Base-by-base conservation (phyloP, 2,797 vertebrate species). In the Onychomys leucogaster region DNA sequence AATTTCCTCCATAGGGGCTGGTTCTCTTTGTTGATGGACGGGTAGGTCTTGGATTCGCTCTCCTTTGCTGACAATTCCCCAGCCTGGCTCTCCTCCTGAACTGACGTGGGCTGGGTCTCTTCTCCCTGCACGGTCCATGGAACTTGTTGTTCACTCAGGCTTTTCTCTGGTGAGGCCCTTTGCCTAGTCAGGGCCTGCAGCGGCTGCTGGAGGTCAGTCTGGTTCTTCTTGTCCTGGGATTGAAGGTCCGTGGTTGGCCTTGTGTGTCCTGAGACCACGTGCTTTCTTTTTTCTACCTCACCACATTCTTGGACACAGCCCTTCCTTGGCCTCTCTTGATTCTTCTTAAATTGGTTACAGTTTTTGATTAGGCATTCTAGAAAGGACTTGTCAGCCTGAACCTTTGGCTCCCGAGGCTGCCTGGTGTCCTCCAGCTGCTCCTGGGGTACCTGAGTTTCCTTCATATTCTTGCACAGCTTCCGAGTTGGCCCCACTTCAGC, bases 1-100 rank as follows among this genome's bases (percentile, higher is more conserved):
- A 90, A 29, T 78, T 78, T 78, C 73, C 61, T 90, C 88, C 88
- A 90, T 13, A 90, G 76, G 32, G 29, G 76, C 41, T 65, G 88
- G 75, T 90, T 90, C 59, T 78, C 75, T 78, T 9, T 78, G 41
- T 90, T 78, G 75, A 90, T 78, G 43, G 32, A 16, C 4, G 88
- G 88, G 43, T 78, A 49, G 73, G 1, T 63, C 43, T 77, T 89
- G 16, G 1, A 27, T 59, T 78, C 41, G 21, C 21, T 52, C 21
- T 65, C 57, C 43, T 78, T 65, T 2, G 32, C 5, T 16, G 32
- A 52, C 14, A 46, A 19, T 2, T 37, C 59, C 43, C 34, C 5
- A 34, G 34, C 14, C 57, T 37, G 23, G 43, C 6, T 49, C 59
- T 78, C 76, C 57, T 32, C 43, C 23, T 12, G 41, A 34, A n/a